A percentile compares a stretch with the other conserved stretches of the same genome.
phyloP scores from a whole-genome alignment of 2,113 vertebrate genomes.

The Setophaga kirtlandii region DNA sequence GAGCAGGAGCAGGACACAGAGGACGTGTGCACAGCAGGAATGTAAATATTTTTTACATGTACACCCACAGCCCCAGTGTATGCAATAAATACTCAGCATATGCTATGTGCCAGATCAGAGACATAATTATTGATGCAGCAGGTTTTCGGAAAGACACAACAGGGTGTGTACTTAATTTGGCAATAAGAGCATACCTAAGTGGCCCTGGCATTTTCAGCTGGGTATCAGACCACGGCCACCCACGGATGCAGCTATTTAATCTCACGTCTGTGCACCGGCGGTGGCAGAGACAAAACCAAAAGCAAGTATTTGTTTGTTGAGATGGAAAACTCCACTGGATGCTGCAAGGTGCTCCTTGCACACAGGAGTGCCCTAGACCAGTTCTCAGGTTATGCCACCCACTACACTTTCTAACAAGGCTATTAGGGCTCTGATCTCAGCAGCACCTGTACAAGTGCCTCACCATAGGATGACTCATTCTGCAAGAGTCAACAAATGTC shows the following conservation, averaged over 20 bases:
- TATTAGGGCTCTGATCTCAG: not conserved
- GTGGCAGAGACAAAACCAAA: not conserved
- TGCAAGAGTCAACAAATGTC: not conserved
- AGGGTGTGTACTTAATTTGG: slow-evolving; percentile 47
- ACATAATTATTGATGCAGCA: slow-evolving; percentile 49
- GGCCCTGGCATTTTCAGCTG: not conserved
- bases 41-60: slow-evolving; percentile 8
- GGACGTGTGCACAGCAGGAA: not conserved
- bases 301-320: not conserved
- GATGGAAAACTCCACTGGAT: not conserved
- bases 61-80: not conserved
- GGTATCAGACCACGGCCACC: slow-evolving; percentile 18
- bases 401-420: slow-evolving; percentile 18
- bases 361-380: not conserved
- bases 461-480: not conserved
- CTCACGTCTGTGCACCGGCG: not conserved
- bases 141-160: slow-evolving; percentile 53
- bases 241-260: not conserved
- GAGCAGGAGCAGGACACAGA: not conserved
- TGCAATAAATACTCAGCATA: not conserved
- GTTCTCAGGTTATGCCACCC: slow-evolving; percentile 2
- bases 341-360: not conserved
- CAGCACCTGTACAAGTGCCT: not conserved
- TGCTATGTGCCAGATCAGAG: not conserved
- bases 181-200: slow-evolving; percentile 34